Base-by-base conservation (phyloP, 2,888 invertebrate species). In the Polymixis lichenea region DNA sequence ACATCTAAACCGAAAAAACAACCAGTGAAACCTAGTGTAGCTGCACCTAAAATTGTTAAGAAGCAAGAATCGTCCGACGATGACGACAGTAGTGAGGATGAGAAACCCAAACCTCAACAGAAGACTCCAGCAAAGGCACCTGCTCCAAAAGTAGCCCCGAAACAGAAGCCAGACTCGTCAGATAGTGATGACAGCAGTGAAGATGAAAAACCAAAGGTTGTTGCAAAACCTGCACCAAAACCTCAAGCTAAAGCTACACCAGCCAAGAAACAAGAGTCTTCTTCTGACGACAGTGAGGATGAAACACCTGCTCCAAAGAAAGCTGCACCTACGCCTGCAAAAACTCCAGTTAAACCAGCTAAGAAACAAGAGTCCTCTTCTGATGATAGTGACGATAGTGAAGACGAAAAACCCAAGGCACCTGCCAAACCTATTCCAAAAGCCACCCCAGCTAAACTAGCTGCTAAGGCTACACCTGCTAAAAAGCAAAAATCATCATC, bases 231-330 rank as follows among this genome's bases (percentile, higher is more conserved):
- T 66, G 85, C 85, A 28, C 75, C 91, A 25, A 89, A 86, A 69
- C 85, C 80, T 78, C 86, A 81, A 81, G 70, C 86, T 72, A 88
- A 86, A 74, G 89, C 86, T 62, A 68, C 73, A 55, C 86, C 89
- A 71, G 90, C 78, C 32, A 88, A 87, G 72, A 90, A 92, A 77
- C 89, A 91, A 82, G 86, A 92, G 77, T 93, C 94, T 60, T 94
- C 94, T 66, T 90, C 91, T 77, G 95, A 95, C 38, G 93, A 93
- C 61, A 92, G 93, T 87, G 94, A 94, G 67, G 95, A 95, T 72
- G 84, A 87, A 38, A 61, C 75, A 68, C 72, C 81, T 65, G 13
- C 84, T 75, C 22, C 85, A 86, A 67, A 90, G 91, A 89, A 82
- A 88, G 64, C 82, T 79, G 77, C 86, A 83, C 71, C 72, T n/a